Evolutionary conservation across 2,797 vertebrate species (phyloP).

Genomic region (Acipenser transmontanus): DNA sequence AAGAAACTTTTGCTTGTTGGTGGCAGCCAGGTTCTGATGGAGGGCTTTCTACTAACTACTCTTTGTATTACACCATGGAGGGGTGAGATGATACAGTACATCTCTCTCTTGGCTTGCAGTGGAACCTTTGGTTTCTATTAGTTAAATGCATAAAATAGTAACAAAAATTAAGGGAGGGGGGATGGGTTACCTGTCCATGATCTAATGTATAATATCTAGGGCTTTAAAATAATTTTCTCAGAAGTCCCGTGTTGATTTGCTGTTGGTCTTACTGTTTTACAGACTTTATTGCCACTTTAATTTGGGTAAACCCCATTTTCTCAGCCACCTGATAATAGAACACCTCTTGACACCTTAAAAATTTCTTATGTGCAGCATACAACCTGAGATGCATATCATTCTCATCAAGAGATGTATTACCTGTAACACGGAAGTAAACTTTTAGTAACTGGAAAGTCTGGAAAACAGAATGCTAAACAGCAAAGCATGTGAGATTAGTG

Average conservation of each 20-base stretch:
- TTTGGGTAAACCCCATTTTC: no score
- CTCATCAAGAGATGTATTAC: no score
- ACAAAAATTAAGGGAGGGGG: slow-evolving; percentile 20
- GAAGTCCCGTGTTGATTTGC: slow-evolving; percentile 5
- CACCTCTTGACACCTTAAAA: no score
- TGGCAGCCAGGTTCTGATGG: slow-evolving; percentile 77
- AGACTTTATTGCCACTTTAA: no score
- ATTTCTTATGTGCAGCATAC: no score
- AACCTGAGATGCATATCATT: no score
- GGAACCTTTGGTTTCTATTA: not conserved
- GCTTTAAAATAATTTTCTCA: slow-evolving; percentile 20
- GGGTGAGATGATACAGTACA: slow-evolving; percentile 47
- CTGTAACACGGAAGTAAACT: no score
- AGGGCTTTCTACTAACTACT: slow-evolving; percentile 69
- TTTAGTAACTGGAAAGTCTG: no score
- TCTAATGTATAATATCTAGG: slow-evolving; percentile 9
- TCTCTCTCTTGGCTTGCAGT: not conserved
- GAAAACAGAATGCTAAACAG: no score
- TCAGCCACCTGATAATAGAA: no score
- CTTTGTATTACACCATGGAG: slow-evolving; percentile 72
- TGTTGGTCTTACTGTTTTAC: no score
- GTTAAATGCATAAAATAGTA: not conserved
- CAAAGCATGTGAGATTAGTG: not conserved
- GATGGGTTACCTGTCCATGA: slow-evolving; percentile 19
- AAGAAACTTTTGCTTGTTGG: slow-evolving; percentile 86